Base-by-base conservation (phyloP, 2,797 vertebrate genomes). In the Ataeniobius toweri region DNA sequence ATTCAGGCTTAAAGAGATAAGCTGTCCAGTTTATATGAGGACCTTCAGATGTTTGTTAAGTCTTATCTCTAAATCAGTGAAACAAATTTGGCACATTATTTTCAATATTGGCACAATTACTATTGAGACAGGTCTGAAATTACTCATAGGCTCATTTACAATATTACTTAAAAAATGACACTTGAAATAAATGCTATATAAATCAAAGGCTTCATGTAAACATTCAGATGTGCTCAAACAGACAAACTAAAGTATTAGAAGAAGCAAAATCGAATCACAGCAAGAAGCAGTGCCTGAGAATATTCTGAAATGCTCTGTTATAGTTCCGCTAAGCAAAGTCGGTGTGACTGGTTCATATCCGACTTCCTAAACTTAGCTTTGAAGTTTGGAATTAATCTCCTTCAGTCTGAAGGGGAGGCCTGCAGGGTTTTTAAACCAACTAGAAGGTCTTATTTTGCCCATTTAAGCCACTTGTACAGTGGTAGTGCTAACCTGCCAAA, bases 221-320 rank as follows among this genome's bases (percentile, higher is more conserved):
- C 78, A 73, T 76, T 79, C 46, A 26, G 50, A 39, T 71, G 73
- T 71, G 36, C 22, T 81, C 6, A 63, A 14, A 78, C 28, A 36
- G 67, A 26, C 63, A 55, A 76, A 65, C 73, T 63, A 63, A 31
- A 36, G 28, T 36, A 63, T 63, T 36, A 63, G 59, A 63, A 36
- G 59, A 31, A 9, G 59, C 20, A 18, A 63, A 63, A 63, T 20
- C 5, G 6, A 31, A 18, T 16, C 26, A 18, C 58, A 31, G 58
- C 14, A 31, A 13, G 59, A 63, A 28, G 16, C 36, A 41, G 18
- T 41, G 31, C 36, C 7, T 12, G 65, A 44, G 39, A 10, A 67
- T 24, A 24, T 36, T 22, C 22, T 44, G 48, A 71, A 53, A 71
- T 53, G 26, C 28, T 73, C 39, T 22, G 51, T 20, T 16, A 55